Evolutionary conservation across 2,797 vertebrate genomes (phyloP).

Genomic region (Hapalemur alaotrensis): DNA sequence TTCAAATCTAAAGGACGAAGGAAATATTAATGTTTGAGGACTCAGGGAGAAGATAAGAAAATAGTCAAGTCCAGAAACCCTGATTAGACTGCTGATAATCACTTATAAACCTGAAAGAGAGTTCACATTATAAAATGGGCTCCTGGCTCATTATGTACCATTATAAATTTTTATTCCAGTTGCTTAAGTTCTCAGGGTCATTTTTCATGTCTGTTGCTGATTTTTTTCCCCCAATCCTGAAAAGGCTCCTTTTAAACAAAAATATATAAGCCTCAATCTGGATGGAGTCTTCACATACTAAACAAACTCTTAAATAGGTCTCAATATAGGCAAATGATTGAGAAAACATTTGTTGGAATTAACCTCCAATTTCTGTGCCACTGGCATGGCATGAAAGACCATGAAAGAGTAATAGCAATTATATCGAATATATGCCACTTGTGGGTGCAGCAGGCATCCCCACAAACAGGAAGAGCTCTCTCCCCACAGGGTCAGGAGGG

Average conservation of each 20-base stretch:
- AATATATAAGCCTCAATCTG: neutral
- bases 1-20: neutral
- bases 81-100: neutral
- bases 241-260: conserved; percentile 35
- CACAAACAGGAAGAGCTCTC: neutral
- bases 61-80: neutral
- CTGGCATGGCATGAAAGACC: neutral
- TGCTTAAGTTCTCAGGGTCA: neutral
- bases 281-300: neutral
- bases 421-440: neutral
- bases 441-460: neutral
- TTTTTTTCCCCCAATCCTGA: neutral
- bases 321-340: neutral
- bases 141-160: neutral
- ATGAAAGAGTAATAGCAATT: neutral
- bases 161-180: neutral
- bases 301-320: neutral
- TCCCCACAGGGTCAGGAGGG: neutral
- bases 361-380: neutral
- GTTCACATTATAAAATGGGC: neutral
- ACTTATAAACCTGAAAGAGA: neutral
- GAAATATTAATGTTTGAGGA: neutral
- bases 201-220: neutral
- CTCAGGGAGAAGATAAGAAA: neutral
- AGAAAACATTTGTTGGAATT: neutral